A percentile compares a stretch with the other conserved stretches of the same genome.
Conservation (phyloP, 1,140 invertebrate species). For the Panagrolaimus sp. region DNA sequence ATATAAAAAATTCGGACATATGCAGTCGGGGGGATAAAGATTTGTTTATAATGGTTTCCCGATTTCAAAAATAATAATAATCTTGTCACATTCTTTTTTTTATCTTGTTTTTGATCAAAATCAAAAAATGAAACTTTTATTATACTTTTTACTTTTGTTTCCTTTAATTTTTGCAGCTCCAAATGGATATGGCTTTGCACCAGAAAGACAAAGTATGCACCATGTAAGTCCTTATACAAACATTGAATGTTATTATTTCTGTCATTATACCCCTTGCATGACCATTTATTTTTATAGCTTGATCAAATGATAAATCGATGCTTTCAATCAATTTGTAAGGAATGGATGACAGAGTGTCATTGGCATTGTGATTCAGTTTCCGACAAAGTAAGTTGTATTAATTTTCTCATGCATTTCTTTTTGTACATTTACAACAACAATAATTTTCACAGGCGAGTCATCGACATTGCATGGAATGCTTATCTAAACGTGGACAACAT, state of each 20-base stretch:
- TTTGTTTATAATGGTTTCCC: too few species aligned
- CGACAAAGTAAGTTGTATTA: neutral
- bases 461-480: neutral
- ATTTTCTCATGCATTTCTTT: too few species aligned
- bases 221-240: neutral
- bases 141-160: too few species aligned
- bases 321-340: constrained; percentile 11
- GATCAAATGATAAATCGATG: constrained; percentile 8
- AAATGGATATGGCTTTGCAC: neutral
- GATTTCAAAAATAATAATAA: too few species aligned
- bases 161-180: neutral
- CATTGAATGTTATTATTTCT: neutral
- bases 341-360: constrained; percentile 13
- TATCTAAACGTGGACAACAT: neutral
- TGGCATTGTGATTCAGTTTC: neutral
- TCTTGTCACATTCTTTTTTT: too few species aligned
- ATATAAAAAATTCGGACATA: too few species aligned
- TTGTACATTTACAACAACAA: too few species aligned
- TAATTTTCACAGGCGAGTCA: neutral
- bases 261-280: neutral
- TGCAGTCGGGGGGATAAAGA: too few species aligned
- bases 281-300: neutral
- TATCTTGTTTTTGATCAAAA: too few species aligned
- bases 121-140: too few species aligned
- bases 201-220: neutral